Base-by-base conservation (phyloP, 2,113 vertebrate species). In the Dicaeum eximium region DNA sequence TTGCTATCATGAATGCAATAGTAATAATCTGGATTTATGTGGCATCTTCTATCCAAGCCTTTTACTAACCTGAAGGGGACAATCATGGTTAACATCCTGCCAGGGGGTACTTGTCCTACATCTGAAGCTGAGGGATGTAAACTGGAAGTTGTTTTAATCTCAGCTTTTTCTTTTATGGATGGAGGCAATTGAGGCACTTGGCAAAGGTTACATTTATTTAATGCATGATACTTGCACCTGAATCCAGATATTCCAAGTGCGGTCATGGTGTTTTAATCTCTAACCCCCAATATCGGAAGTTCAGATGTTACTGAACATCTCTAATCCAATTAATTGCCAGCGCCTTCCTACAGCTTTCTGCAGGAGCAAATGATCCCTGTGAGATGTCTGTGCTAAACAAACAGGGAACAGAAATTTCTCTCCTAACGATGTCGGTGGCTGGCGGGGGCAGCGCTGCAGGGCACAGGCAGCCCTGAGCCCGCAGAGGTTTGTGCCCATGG, bases 401-500 rank as follows among this genome's bases (percentile, higher is more conserved):
- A 67, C 3, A 73, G 44, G 70, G 66, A 58, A 16, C 27, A 74
- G 71, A 73, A 51, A 50, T 74, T n/a, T 66, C 58, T 44, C 54
- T 71, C 24, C 60, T 66, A 17, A 51, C 10, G 5, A 7, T n/a
- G 67, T 17, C 57, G 5, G 35, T 33, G 7, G 10, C 65, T 57
- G 71, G 4, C 38, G 0, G n/a, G 42, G 51, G 48, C 66, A 72
- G 69, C 0, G 0, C 48, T 40, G 38, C 3, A 28, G 47, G 51
- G 70, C 66, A 42, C 14, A 11, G 60, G 62, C 79, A 69, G 12
- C 69, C 53, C 83, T 23, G 48, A 30, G 64, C 89, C 57, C 1
- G 0, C 54, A 31, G 48, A 21, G 22, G 11, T 27, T 13, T 15
- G 16, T 48, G 80, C 15, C n/a, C 42, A 0, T 15, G 15, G 12